Evolutionary conservation across 2,888 invertebrate species (phyloP), one percentile per base, ranked within the genome.

Genomic region (Hypomecis atomaria): DNA sequence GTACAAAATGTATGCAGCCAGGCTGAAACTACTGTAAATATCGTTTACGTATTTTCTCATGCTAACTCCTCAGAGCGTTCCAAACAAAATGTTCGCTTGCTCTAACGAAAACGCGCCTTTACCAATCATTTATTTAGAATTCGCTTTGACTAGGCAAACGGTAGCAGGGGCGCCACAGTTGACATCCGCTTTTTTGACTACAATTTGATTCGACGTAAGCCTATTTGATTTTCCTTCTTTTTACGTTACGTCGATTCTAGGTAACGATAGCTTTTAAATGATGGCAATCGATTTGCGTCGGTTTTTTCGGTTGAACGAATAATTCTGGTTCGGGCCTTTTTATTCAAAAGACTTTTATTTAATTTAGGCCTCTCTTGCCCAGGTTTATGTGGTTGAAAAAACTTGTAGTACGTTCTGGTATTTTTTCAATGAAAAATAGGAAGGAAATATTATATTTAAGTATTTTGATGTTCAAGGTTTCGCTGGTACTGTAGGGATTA

Each of bases 161-260:
- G 11, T 65, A 50, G 63, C 59, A 65, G 52, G 52, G 59, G 60
- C n/a, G 7, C 52, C 56, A 60, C 61, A 38, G 68, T 70, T 71
- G 66, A 71, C 71, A 62, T 71, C 66, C 70, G 68, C 61, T 68
- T 61, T 71, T 71, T 71, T 63, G 62, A 70, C 68, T 68, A 57
- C 70, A 49, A 70, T 71, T 70, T 68, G 68, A 70, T 70, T 68
- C 63, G 61, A 59, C 70, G 68, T 70, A 71, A 71, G 68, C 68
- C 70, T 71, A 68, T 71, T 71, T 70, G 69, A 66, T 63, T 70
- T 70, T 67, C 60, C 60, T 66, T 68, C 59, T 66, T 71, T 66
- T 63, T 65, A 49, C 38, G 59, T 67, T 68, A 64, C 65, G 66
- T 57, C 61, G 61, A 55, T 62, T 68, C 68, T 66, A 57, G 44